phyloP scores from a whole-genome alignment of 2,888 invertebrate genomes.

The Caenorhabditis sp. region DNA sequence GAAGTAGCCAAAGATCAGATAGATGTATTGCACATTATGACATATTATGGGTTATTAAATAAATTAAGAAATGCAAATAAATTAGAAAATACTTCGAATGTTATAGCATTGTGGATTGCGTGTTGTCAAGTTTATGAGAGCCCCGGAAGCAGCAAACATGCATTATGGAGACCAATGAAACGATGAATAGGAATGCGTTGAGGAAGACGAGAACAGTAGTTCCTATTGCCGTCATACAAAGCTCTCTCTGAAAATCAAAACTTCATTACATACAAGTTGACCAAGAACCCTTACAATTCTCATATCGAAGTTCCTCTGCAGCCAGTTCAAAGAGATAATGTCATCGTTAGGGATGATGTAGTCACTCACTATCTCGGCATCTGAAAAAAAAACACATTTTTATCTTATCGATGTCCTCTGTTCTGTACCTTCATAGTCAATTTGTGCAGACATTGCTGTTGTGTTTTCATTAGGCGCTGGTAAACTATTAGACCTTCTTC shows the following conservation, averaged over 20 bases:
- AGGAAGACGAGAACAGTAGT: conserved; percentile 66
- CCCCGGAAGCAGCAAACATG: conserved; percentile 61
- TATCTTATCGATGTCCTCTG: conserved; percentile 8
- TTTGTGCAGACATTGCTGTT: conserved; percentile 15
- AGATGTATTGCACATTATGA: conserved; percentile 39
- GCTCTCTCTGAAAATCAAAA: conserved; percentile 56
- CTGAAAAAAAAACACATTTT: conserved; percentile 1
- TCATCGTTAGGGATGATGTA: conserved; percentile 70
- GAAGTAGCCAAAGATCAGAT: conserved; percentile 20
- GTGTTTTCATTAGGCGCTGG: conserved; percentile 23
- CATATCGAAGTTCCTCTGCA: conserved; percentile 66
- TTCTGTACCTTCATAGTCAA: conserved; percentile 45
- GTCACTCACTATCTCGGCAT: conserved; percentile 57
- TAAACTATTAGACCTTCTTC: conserved; percentile 64
- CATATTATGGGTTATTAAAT: conserved; percentile 42
- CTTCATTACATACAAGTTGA: not conserved
- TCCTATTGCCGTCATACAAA: conserved; percentile 74
- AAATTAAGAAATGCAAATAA: not conserved
- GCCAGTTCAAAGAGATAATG: conserved; percentile 65
- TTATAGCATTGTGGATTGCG: conserved; percentile 56
- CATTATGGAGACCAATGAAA: conserved; percentile 53
- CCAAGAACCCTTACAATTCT: conserved; percentile 59
- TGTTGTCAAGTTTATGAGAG: conserved; percentile 51
- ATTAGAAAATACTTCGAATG: not conserved
- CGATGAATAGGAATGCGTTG: conserved; percentile 60